Base-by-base conservation (phyloP, 2,113 vertebrate species). In the Xenus cinereus region DNA sequence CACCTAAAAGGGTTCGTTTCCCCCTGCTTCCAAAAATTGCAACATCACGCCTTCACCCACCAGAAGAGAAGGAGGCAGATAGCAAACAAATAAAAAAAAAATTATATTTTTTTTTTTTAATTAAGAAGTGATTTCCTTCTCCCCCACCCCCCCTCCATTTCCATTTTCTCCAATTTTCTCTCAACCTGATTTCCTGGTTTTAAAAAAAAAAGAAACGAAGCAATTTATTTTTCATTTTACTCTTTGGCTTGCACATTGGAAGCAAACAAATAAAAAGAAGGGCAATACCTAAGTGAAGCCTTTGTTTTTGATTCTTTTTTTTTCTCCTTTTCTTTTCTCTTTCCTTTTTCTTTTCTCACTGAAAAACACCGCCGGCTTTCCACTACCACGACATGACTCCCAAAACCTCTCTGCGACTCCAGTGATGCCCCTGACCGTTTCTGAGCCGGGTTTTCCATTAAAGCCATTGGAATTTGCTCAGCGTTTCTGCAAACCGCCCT, bases 351-450 rank as follows among this genome's bases (percentile, higher is more conserved):
- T 26, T 60, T 37, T 19, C 57, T 3, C 16, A 4, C 66, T 3
- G 14, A 43, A 57, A 62, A 59, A 3, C 33, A 41, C 1, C 0
- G 41, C 28, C 51, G 56, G 32, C 62, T 79, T 35, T 14, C 41
- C 57, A 7, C 28, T 20, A 46, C 20, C 51, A 17, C 7, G 3
- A 14, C 24, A 2, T 0, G 0, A 3, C 14, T 48, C 48, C 68
- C 50, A 15, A 28, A 9, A 45, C 24, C 23, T 23, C 64, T 17
- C 66, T 27, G 1, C 0, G 6, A 14, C 51, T 8, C 2, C 11
- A 20, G 28, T 0, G 2, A 6, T 0, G 0, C 18, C 12, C 7
- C 57, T 1, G 4, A 15, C 43, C 4, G 1, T 14, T 26, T 24
- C 39, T 1, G 18, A 26, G 39, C 32, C 6, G 68, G 43, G 1